Base-by-base conservation (phyloP, 2,888 invertebrate species). In the Abscondita cerata region DNA sequence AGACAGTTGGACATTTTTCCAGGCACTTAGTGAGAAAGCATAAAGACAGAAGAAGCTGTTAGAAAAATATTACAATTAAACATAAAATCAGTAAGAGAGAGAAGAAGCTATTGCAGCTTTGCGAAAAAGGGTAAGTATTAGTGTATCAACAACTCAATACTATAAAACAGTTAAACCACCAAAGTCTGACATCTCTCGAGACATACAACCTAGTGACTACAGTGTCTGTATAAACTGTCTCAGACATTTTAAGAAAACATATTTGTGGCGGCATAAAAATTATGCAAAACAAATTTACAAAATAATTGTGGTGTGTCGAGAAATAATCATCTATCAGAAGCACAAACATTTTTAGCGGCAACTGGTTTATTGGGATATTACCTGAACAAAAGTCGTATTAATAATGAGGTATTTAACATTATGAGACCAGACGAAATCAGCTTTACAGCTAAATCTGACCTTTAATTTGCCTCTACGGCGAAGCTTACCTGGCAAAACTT, bases 241-340 rank as follows among this genome's bases (percentile, higher is more conserved):
- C 11, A 52, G 61, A 11, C 51, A 20, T 44, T 56, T 51, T 56
- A 61, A 50, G 51, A 61, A 61, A 51, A 34, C 8, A 12, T 56
- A 56, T 16, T 20, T 61, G 12, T 61, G 56, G 55, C 38, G 61
- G 12, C 61, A 61, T 51, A 51, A 20, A 19, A 61, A 56, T 36
- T 34, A 11, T 15, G 61, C 19, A 33, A 41, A 15, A 20, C 54
- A 3, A 54, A 50, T 40, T 25, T 31, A 8, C 11, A 1, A 11
- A 20, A 15, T 36, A 31, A 18, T 1, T 8, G 2, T 1, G 11
- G 3, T 12, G 12, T 13, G 5, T 20, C 31, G 11, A 53, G 15
- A 33, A 36, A 4, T 4, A 2, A 59, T 1, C 47, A 51, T 31
- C 33, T 57, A 2, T 38, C 52, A n/a, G 25, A 59, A 50, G 13